phyloP scores from a whole-genome alignment of 1,140 invertebrate genomes.

The Spodoptera frugiperda region DNA sequence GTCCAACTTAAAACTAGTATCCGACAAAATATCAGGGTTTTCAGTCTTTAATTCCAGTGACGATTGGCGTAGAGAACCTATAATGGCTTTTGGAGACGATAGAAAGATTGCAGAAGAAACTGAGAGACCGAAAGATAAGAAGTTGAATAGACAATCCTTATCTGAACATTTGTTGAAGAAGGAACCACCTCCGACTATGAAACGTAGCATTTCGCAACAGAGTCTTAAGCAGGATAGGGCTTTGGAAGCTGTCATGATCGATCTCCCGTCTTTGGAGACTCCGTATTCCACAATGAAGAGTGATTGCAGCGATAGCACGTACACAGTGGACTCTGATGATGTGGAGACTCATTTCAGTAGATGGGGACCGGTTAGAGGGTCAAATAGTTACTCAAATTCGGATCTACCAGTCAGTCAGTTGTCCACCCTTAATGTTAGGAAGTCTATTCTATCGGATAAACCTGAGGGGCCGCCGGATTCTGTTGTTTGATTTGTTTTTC shows the following conservation, averaged over 20 bases:
- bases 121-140: constrained; percentile 62
- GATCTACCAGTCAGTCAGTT: constrained; percentile 74
- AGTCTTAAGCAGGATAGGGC: constrained; percentile 75
- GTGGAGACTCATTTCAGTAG: constrained; percentile 64
- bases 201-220: constrained; percentile 73
- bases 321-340: constrained; percentile 58
- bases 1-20: constrained; percentile 76
- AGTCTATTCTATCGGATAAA: constrained; percentile 47
- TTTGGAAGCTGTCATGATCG: constrained; percentile 78
- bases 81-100: constrained; percentile 77
- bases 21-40: constrained; percentile 80
- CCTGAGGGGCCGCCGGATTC: constrained; percentile 65
- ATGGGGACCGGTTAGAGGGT: constrained; percentile 75
- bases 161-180: constrained; percentile 71
- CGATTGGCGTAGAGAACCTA: constrained; percentile 63
- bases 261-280: constrained; percentile 71
- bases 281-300: constrained; percentile 69
- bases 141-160: constrained; percentile 70
- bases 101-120: constrained; percentile 58
- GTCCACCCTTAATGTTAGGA: constrained; percentile 74
- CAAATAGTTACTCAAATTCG: constrained; percentile 72
- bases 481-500: constrained; percentile 57
- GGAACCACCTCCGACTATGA: constrained; percentile 56
- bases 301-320: constrained; percentile 58
- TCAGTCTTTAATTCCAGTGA: constrained; percentile 73